These are phyloP conservation scores for Zaprionus ghesquierei DNA, from an alignment of 1,140 invertebrate genomes.

Conservation along the genomic window DNA sequence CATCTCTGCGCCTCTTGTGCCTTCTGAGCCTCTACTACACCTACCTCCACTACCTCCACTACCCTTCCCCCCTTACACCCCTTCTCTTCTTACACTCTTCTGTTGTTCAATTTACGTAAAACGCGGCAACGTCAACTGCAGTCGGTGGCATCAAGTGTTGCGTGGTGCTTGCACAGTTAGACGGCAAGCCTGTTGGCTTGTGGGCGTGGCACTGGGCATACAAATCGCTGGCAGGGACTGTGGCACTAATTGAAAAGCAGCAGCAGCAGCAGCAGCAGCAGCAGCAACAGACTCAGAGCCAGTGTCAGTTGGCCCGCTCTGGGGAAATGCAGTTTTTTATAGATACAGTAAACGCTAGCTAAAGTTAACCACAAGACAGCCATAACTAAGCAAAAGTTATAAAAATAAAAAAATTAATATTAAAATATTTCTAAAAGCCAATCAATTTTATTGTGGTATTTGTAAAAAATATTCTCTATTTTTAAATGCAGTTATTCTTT, in stretches of 20 bases:
- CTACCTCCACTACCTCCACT: no score
- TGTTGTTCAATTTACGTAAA: slow-evolving; percentile 78
- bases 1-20: slow-evolving; percentile 38
- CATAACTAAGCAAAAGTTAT: not conserved
- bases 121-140: slow-evolving; percentile 74
- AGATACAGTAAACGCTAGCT: slow-evolving; percentile 46
- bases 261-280: slow-evolving; percentile 36
- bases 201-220: slow-evolving; percentile 51
- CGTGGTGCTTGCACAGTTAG: slow-evolving; percentile 24
- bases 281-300: slow-evolving; percentile 1
- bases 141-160: slow-evolving; percentile 60
- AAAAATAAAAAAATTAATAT: no score
- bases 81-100: not conserved
- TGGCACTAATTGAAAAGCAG: slow-evolving; percentile 78
- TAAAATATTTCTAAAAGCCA: no score
- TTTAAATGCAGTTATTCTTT: not conserved
- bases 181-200: slow-evolving; percentile 1
- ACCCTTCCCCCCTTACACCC: not conserved
- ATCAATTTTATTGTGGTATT: not conserved
- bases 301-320: slow-evolving; percentile 9
- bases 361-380: not conserved
- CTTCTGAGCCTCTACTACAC: slow-evolving; percentile 39
- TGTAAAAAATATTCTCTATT: no score
- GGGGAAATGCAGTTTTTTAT: slow-evolving; percentile 33
- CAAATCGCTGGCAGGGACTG: slow-evolving; percentile 36